Conservation (phyloP, 2,797 vertebrate species). For the Acipenser oxyrinchus region DNA sequence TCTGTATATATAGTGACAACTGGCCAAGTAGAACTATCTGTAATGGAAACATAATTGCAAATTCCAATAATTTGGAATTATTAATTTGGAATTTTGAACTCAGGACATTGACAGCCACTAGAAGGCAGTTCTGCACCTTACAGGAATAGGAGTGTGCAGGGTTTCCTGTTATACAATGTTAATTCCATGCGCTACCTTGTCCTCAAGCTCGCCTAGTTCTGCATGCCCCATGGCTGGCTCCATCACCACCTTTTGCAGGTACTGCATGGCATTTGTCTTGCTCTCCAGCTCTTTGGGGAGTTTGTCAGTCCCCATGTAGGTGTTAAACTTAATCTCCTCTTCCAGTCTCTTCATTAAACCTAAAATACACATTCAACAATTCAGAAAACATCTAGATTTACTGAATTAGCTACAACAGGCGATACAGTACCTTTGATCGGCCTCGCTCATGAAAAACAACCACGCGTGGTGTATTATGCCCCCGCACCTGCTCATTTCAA, state of each 20-base stretch:
- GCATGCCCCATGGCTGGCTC: conserved; percentile 84
- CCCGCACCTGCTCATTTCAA: conserved; percentile 11
- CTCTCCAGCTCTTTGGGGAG: conserved; percentile 82
- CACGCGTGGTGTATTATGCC: background rate
- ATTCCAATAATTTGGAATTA: too few relatives aligned
- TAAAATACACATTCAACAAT: conserved; percentile 32
- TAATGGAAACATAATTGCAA: too few relatives aligned
- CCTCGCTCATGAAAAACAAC: background rate
- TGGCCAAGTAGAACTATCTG: too few relatives aligned
- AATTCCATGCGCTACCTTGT: conserved; percentile 60
- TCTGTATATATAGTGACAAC: too few relatives aligned
- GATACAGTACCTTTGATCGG: conserved; percentile 2
- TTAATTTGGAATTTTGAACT: too few relatives aligned
- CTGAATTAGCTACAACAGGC: background rate
- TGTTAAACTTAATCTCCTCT: conserved; percentile 90
- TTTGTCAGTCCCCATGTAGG: conserved; percentile 87
- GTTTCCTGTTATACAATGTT: background rate
- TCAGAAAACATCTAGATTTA: background rate
- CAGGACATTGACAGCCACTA: too few relatives aligned
- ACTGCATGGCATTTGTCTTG: conserved; percentile 67
- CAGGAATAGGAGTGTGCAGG: too few relatives aligned
- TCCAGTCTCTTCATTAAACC: conserved; percentile 89
- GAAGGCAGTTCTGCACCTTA: too few relatives aligned
- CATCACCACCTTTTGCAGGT: conserved; percentile 77
- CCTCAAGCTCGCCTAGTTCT: conserved; percentile 73